phyloP scores from a whole-genome alignment of 2,113 vertebrate genomes.

The Cisticola juncidis region DNA sequence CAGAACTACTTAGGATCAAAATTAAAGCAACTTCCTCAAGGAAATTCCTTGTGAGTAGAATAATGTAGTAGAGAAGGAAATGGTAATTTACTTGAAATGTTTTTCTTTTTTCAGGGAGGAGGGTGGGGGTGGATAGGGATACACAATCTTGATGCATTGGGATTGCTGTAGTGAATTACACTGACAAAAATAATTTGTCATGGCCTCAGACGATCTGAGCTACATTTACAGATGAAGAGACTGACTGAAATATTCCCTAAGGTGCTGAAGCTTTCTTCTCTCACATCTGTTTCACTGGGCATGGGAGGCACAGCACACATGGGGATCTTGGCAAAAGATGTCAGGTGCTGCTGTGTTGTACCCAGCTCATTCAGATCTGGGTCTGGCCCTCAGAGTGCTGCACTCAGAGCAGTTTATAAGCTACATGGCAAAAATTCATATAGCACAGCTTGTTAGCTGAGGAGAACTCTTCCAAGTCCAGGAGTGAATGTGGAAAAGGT shows the following conservation, averaged over 20 bases:
- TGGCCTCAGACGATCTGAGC: neutral
- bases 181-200: neutral
- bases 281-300: neutral
- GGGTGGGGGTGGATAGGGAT: accelerated
- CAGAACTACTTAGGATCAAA: neutral
- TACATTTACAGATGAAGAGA: neutral
- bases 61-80: neutral
- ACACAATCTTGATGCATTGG: neutral
- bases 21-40: neutral
- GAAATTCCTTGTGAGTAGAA: neutral
- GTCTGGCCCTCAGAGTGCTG: neutral
- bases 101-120: accelerated
- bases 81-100: neutral
- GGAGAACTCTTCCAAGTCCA: neutral
- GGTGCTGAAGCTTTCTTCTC: neutral
- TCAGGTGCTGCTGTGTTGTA: accelerated
- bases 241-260: neutral
- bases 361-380: neutral
- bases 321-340: neutral
- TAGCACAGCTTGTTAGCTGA: neutral
- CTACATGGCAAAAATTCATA: neutral
- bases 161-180: neutral
- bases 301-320: accelerated
- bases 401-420: neutral
- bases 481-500: neutral